A percentile compares a stretch with the other conserved stretches of the same genome.
Evolutionary conservation across 2,797 vertebrate genomes (phyloP).

Genomic region (Streptopelia turtur): DNA sequence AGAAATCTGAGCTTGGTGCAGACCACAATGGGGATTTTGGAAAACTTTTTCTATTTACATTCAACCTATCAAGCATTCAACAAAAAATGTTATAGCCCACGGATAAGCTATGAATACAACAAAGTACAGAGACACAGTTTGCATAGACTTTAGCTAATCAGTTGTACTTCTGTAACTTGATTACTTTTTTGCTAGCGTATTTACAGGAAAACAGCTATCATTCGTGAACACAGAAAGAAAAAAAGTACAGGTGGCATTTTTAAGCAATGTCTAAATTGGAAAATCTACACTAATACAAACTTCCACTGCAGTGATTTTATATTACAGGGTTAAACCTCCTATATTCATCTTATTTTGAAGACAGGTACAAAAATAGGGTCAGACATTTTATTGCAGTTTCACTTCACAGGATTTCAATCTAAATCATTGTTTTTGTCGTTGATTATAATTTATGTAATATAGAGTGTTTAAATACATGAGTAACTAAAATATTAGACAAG

Average conservation of each 20-base stretch:
- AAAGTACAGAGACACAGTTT: background rate
- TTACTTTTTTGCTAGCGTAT: background rate
- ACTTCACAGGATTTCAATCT: conserved; percentile 66
- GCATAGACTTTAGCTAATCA: background rate
- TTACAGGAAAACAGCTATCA: background rate
- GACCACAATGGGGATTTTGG: background rate
- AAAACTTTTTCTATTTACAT: background rate
- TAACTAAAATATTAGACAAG: conserved; percentile 68
- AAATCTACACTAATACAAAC: background rate
- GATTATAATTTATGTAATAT: conserved; percentile 76
- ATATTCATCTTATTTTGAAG: conserved; percentile 51
- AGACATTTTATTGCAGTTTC: conserved; percentile 69
- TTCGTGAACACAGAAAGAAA: background rate
- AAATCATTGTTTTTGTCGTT: conserved; percentile 70
- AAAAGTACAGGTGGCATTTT: background rate
- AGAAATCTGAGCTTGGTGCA: background rate
- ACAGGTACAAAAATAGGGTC: conserved; percentile 62
- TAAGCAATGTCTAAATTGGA: background rate
- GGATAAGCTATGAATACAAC: background rate
- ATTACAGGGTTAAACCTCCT: conserved; percentile 46
- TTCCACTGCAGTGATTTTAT: background rate
- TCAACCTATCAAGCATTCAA: background rate
- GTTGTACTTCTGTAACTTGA: background rate
- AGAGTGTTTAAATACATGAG: conserved; percentile 68
- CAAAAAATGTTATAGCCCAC: background rate